phyloP scores from a whole-genome alignment of 1,140 invertebrate species.

The Adoxophyes honmai region DNA sequence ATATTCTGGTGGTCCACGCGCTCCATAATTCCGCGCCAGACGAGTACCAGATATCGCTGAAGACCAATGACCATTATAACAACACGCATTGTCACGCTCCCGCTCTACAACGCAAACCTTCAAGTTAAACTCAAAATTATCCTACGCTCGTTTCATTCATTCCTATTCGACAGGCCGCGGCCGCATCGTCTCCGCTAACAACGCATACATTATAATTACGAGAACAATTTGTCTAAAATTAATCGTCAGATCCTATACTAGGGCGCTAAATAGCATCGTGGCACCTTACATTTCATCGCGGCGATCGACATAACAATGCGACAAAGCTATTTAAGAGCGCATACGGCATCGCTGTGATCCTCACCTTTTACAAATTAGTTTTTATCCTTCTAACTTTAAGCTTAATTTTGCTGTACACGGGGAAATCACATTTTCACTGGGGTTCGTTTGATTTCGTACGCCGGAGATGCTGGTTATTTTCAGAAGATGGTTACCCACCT shows the following conservation, averaged over 20 bases:
- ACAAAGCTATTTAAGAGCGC: background rate
- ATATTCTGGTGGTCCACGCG: too few species aligned
- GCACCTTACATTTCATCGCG: conserved; percentile 3
- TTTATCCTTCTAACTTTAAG: too few species aligned
- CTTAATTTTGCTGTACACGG: too few species aligned
- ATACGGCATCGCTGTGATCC: too few species aligned
- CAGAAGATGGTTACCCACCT: conserved; percentile 50
- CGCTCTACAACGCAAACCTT: conserved; percentile 2
- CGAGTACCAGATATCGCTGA: too few species aligned
- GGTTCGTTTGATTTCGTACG: too few species aligned
- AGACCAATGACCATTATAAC: background rate
- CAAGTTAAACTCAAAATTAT: background rate
- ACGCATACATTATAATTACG: conserved; percentile 8
- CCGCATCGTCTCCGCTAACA: background rate
- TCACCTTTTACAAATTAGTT: too few species aligned
- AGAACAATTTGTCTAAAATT: conserved; percentile 14
- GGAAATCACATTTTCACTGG: too few species aligned
- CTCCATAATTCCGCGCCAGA: too few species aligned
- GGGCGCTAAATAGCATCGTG: background rate
- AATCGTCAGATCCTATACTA: conserved; percentile 7
- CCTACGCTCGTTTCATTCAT: conserved; percentile 2
- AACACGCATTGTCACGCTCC: conserved; percentile 1
- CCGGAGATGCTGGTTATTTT: background rate
- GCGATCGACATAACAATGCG: background rate
- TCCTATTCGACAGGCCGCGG: background rate